Evolutionary conservation across 2,888 invertebrate genomes (phyloP), one percentile per base, ranked within the genome.

Genomic region (Rhogogaster chlorosoma): DNA sequence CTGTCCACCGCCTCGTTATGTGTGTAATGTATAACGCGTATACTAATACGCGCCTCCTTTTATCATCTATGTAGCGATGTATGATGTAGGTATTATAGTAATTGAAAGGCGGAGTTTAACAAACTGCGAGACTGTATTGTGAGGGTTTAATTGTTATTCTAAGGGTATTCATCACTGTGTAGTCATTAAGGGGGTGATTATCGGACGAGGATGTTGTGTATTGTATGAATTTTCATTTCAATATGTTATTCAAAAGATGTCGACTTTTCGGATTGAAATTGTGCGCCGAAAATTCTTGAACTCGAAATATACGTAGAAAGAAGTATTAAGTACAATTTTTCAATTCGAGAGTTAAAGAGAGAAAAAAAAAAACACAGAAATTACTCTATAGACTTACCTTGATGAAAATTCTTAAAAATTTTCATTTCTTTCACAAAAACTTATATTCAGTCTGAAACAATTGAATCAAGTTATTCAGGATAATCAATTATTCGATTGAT

Each of bases 11-110:
- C n/a, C 15, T 42, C 73, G 38, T 9, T 73, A 38, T 42, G n/a
- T n/a, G n/a, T n/a, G n/a, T n/a, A 38, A 0, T 70, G 9, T n/a
- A 32, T 29, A 15, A 32, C 32, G 53, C 29, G 42, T 32, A 67
- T 67, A 67, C 15, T 67, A 67, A 53, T 53, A 53, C 53, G 53
- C n/a, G 18, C 49, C 7, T 53, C 6, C 22, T 38, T 42, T 22
- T 42, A 73, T 73, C 32, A 42, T 2, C 36, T 42, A 70, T 32
- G 32, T 70, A 70, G 22, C 61, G 61, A 26, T 22, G 26, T 73
- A 73, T 73, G 1, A 73, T 36, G 71, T 67, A 67, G 10, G 38
- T 71, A 71, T 71, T 71, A 71, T 42, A 73, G 38, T 73, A 73
- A 73, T 73, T 73, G 71, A 73, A 73, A 22, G 38, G 10, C 42